Percentiles rank a stretch among this genome's conserved stretches.
Evolutionary conservation across 2,888 invertebrate species (phyloP).

Genomic region (Catotricha subobsoleta): DNA sequence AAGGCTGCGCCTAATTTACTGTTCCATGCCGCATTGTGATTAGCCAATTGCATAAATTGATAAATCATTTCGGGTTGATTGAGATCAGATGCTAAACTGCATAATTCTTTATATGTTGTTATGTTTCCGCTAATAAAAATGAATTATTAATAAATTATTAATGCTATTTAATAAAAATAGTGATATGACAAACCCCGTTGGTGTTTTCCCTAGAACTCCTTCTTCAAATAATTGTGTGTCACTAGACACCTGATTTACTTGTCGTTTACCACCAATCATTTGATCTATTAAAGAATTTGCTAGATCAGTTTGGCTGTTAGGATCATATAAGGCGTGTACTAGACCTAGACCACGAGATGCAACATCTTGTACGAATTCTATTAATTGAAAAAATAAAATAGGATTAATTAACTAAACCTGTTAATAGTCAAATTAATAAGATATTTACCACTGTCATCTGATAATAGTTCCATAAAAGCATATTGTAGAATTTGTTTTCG

Average conservation of each 20-base stretch:
- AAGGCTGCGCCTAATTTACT: slow-evolving; percentile 82
- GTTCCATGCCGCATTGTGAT: slow-evolving; percentile 88
- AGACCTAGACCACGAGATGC: slow-evolving; percentile 80
- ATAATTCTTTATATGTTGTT: slow-evolving; percentile 87
- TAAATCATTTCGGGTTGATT: slow-evolving; percentile 91
- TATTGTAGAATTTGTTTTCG: slow-evolving; percentile 53
- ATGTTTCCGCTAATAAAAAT: slow-evolving; percentile 57
- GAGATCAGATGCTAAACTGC: slow-evolving; percentile 80
- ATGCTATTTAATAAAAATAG: neutral
- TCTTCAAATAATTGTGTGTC: slow-evolving; percentile 80
- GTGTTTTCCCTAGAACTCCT: slow-evolving; percentile 68
- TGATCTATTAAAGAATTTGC: slow-evolving; percentile 66
- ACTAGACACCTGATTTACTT: slow-evolving; percentile 53
- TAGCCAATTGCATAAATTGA: slow-evolving; percentile 89
- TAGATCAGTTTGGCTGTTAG: slow-evolving; percentile 48
- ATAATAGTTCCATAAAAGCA: slow-evolving; percentile 71
- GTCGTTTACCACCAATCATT: slow-evolving; percentile 58
- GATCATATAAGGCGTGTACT: slow-evolving; percentile 66
- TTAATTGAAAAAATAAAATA: slow-evolving; percentile 13
- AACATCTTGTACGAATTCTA: slow-evolving; percentile 84
- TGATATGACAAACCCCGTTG: slow-evolving; percentile 46
- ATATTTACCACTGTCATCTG: slow-evolving; percentile 68
- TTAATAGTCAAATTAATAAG: too few relatives aligned
- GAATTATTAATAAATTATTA: slow-evolving; percentile 8
- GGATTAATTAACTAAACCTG: neutral